Base-by-base conservation (phyloP, 2,888 invertebrate genomes). In the Pardosa pseudoannulata region DNA sequence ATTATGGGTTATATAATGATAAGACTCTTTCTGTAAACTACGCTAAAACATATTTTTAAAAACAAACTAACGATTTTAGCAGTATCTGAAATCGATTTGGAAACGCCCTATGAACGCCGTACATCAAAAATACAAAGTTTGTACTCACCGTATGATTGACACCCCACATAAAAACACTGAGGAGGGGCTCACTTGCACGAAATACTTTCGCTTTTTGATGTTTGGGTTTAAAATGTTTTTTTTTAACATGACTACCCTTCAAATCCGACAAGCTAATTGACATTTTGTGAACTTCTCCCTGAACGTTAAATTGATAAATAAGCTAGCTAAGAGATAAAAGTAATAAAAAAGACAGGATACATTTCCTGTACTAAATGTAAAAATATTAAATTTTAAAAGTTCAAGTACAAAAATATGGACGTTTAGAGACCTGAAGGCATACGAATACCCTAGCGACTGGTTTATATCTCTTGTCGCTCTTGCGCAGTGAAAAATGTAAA, bases 161-260 rank as follows among this genome's bases (percentile, higher is more conserved):
- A 91, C 99, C 99, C 99, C 99, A 99, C 99, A 99, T 99, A 92
- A 99, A 97, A 90, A 99, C 99, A 90, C 98, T 98, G 89, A 99
- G 94, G 90, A 99, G 94, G 65, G 99, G 99, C 93, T 99, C 99
- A 93, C 98, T 99, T 80, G 99, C 98, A 92, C 99, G 95, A 93
- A 99, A 99, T 90, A 99, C 94, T 93, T 99, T 99, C 91, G 98
- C 97, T 94, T 99, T 99, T 93, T 98, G 99, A 92, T 98, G 97
- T 92, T 99, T 98, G 79, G 98, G 97, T 90, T 98, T 96, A 93
- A 98, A 97, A 93, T 98, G 97, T 94, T 98, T 98, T 94, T 98
- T 97, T 94, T 98, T 97, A 91, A 97, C 93, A 93, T 96, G 96
- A 76, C 89, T 86, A 41, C 88, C 85, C 36, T 87, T 74, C 72